These are phyloP conservation scores for Entomyzon cyanotis DNA, from an alignment of 2,113 vertebrate species.

Conservation along the genomic window DNA sequence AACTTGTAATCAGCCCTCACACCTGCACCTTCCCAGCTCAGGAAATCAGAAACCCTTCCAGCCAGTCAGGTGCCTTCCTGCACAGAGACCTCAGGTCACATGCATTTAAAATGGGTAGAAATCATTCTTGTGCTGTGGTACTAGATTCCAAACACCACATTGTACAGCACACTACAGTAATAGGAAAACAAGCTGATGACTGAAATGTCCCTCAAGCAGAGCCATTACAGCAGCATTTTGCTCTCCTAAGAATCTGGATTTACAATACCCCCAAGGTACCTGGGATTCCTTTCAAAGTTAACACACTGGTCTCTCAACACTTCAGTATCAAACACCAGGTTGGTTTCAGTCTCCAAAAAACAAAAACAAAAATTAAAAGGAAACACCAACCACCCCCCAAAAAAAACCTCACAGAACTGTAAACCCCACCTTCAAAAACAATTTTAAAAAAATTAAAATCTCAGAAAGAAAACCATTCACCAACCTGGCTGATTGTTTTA, in stretches of 20 bases:
- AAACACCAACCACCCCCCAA: not conserved
- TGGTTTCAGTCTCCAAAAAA: constrained; percentile 47
- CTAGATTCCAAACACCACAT: not conserved
- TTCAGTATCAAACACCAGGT: constrained; percentile 62
- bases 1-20: not conserved
- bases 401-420: not conserved
- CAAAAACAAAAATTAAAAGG: not conserved
- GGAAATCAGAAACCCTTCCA: not conserved
- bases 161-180: not conserved
- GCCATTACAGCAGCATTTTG: not conserved
- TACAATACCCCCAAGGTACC: not conserved
- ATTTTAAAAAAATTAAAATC: not conserved
- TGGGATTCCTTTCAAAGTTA: not conserved
- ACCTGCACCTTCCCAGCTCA: not conserved
- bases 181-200: not conserved
- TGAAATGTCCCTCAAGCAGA: not conserved
- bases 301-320: not conserved
- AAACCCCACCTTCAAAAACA: not conserved
- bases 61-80: not conserved
- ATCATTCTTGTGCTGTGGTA: not conserved
- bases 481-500: not conserved
- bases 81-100: not conserved
- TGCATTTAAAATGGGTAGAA: not conserved
- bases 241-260: not conserved
- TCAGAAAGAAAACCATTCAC: not conserved